A percentile compares a stretch with the other conserved stretches of the same genome.
Conservation (phyloP, 2,113 vertebrate species). For the Sphaerodactylus townsendi region DNA sequence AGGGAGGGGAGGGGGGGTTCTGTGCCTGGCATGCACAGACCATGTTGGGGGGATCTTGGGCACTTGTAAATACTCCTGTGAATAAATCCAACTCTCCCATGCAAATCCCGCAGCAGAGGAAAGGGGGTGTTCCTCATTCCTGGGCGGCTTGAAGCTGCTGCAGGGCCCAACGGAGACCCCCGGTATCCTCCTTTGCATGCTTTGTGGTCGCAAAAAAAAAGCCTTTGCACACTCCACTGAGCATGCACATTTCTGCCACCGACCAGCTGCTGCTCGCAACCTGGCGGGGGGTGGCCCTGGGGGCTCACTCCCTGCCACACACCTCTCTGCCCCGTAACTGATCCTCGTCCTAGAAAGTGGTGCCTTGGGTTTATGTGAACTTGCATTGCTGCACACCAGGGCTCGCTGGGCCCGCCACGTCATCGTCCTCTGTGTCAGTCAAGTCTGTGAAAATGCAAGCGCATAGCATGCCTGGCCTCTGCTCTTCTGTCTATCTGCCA, state of each 20-base stretch:
- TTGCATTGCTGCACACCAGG: constrained; percentile 48
- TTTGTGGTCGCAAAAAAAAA: not conserved
- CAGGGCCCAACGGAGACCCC: too few species aligned
- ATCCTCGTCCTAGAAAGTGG: constrained; percentile 40
- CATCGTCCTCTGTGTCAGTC: not conserved
- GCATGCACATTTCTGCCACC: not conserved
- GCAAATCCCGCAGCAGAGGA: not conserved
- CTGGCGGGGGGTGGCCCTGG: not conserved
- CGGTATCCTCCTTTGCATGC: not conserved
- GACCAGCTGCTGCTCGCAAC: not conserved
- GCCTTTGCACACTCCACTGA: constrained; percentile 35
- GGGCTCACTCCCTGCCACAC: constrained; percentile 11
- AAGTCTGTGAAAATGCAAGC: not conserved
- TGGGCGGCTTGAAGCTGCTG: not conserved
- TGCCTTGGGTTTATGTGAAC: constrained; percentile 65
- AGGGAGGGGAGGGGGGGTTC: too few species aligned
- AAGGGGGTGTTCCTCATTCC: not conserved
- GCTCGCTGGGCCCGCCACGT: not conserved
- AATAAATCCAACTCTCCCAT: not conserved
- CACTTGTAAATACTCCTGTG: constrained; percentile 38
- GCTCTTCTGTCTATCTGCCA: not conserved
- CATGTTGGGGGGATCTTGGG: not conserved
- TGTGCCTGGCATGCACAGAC: not conserved
- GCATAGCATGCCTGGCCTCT: not conserved
- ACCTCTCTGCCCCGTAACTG: not conserved